Evolutionary conservation across 2,113 vertebrate genomes (phyloP), one percentile per base, ranked within the genome.

Genomic region (Ursus arctos): DNA sequence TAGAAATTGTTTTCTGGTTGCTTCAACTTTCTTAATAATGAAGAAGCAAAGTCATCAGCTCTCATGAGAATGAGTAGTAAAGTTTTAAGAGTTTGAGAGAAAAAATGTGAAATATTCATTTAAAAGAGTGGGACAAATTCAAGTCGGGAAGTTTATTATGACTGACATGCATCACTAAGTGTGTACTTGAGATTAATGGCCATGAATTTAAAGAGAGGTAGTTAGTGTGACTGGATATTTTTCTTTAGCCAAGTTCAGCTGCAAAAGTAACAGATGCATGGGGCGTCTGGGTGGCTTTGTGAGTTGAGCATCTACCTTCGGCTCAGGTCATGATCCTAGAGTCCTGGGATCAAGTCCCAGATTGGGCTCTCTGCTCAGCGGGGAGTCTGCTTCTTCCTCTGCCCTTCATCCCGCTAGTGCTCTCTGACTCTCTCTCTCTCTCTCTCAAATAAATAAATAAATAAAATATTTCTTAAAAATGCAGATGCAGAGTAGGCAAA

Each of bases 151-250:
- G 8, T 83, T 95, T 95, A 74, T 91, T 95, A 26, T 88, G 18
- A 88, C 91, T 93, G 1, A 15, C 76, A 61, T 19, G 26, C 24
- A 93, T 84, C 40, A 49, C 49, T 88, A 89, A 92, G 31, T 80
- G n/a, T 26, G 13, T 86, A 87, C 40, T 91, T 91, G 28, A 91
- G 31, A 91, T 74, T 80, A 57, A 59, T 22, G 24, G 28, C n/a
- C 59, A 88, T 88, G 47, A 91, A 67, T 95, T 93, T 91, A 90
- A 96, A 97, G 7, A 61, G 51, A 95, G 40, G 11, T 92, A 28
- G 6, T 79, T 57, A 91, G 33, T 67, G 16, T 65, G 61, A 77
- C 4, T 91, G 26, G 7, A 2, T 71, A 84, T 53, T 28, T 51
- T 72, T 92, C 72, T 55, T 80, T 67, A 96, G 22, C 47, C 47